These are phyloP conservation scores for Trochalopteron elliotii DNA, from an alignment of 2,113 vertebrate genomes.

Conservation along the genomic window DNA sequence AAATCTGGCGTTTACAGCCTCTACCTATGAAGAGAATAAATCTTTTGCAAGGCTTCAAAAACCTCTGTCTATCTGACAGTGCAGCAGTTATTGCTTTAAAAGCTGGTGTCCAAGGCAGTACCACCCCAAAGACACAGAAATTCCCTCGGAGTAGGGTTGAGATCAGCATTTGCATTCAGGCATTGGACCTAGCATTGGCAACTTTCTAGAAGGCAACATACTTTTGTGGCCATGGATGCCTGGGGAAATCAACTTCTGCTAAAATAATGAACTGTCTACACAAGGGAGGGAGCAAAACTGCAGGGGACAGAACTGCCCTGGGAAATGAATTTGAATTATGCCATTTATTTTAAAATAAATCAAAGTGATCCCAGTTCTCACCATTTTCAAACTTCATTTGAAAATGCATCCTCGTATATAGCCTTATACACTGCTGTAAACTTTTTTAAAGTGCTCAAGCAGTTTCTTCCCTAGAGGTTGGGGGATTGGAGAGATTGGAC, in stretches of 20 bases:
- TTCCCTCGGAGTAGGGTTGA: background rate
- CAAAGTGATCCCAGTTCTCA: background rate
- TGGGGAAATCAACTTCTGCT: background rate
- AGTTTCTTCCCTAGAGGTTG: background rate
- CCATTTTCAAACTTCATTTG: background rate
- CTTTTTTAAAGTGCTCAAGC: background rate
- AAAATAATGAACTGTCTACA: background rate
- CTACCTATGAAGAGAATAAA: background rate
- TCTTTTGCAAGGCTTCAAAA: background rate
- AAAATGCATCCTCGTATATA: background rate
- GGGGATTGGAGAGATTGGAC: background rate
- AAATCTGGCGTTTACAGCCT: background rate
- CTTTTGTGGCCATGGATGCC: background rate
- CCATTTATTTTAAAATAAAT: background rate
- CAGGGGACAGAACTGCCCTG: background rate
- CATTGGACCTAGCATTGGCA: background rate
- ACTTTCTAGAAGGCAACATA: background rate
- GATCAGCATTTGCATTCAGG: background rate
- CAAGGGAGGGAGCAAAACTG: background rate
- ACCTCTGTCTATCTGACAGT: background rate
- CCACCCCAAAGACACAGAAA: background rate
- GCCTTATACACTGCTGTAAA: background rate
- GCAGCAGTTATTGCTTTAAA: background rate
- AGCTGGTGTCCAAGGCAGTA: background rate
- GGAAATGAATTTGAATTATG: background rate